Percentiles rank a stretch among this genome's conserved stretches.
Conservation (phyloP, 2,888 invertebrate species). For the Drosophila rellima region DNA sequence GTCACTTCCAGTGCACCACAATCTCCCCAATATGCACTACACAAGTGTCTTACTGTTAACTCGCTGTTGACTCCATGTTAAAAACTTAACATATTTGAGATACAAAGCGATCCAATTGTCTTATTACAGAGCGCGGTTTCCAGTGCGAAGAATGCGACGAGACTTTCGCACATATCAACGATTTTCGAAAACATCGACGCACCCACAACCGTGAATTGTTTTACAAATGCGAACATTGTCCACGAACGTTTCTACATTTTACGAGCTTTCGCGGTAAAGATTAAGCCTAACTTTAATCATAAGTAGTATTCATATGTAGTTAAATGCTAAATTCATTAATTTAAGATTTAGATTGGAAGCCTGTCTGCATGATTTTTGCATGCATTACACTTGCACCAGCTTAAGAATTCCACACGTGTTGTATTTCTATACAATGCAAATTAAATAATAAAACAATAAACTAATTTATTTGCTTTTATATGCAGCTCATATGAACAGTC, state of each 20-base stretch:
- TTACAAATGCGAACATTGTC: conserved; percentile 79
- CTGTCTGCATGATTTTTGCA: conserved; percentile 20
- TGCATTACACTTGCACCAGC: conserved; percentile 49
- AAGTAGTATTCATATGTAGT: conserved; percentile 4
- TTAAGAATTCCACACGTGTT: background rate
- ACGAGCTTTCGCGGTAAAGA: conserved; percentile 75
- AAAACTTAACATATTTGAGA: conserved; percentile 17
- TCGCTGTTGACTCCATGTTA: conserved; percentile 21
- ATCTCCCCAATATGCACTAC: background rate
- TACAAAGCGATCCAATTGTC: conserved; percentile 53
- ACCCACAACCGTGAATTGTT: conserved; percentile 72
- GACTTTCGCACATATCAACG: conserved; percentile 68
- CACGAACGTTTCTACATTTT: conserved; percentile 75
- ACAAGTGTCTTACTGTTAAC: conserved; percentile 16
- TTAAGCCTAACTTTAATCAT: background rate
- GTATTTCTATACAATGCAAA: background rate
- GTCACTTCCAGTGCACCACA: background rate
- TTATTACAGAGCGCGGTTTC: conserved; percentile 74
- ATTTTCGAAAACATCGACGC: conserved; percentile 79
- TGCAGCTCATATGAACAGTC: conserved; percentile 74
- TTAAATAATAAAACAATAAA: background rate
- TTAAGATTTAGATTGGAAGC: conserved; percentile 15
- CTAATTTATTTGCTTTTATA: conserved; percentile 13
- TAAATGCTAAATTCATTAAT: conserved; percentile 5
- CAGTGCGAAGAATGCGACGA: conserved; percentile 74